phyloP scores from a whole-genome alignment of 2,888 invertebrate genomes.

The Trichopria drosophilae region DNA sequence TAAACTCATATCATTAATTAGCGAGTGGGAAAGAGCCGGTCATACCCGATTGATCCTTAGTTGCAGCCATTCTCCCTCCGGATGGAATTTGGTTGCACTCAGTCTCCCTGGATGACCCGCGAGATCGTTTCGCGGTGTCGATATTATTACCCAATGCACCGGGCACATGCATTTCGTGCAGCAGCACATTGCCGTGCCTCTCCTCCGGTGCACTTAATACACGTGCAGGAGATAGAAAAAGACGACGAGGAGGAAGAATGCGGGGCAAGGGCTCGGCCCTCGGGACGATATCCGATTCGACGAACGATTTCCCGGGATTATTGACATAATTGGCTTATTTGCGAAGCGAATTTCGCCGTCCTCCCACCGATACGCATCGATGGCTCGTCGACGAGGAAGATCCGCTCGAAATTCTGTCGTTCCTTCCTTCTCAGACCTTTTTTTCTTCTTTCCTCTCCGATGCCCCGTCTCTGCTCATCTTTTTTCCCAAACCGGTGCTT shows the following conservation, averaged over 20 bases:
- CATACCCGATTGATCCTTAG: neutral
- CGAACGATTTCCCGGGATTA: constrained; percentile 36
- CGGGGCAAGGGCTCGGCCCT: constrained; percentile 2
- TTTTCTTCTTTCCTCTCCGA: neutral
- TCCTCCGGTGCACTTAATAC: too few species aligned
- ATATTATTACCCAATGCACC: too few species aligned
- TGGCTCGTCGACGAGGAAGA: constrained; percentile 37
- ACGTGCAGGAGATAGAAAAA: neutral
- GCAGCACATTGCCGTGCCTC: too few species aligned
- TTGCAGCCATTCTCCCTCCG: constrained; percentile 3
- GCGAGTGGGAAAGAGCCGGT: too few species aligned
- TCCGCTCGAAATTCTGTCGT: constrained; percentile 31
- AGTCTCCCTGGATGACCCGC: too few species aligned
- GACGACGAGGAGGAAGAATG: constrained; percentile 4
- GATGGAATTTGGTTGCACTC: too few species aligned
- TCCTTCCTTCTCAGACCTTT: neutral
- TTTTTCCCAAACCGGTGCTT: constrained; percentile 11
- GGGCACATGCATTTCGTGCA: too few species aligned
- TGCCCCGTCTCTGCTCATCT: neutral
- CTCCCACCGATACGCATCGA: constrained; percentile 39
- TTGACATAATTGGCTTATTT: constrained; percentile 39
- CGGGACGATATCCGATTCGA: constrained; percentile 40
- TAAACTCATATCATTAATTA: too few species aligned
- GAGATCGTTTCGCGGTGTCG: too few species aligned
- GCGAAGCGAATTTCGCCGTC: constrained; percentile 31